Evolutionary conservation across 2,888 invertebrate species (phyloP), one percentile per base, ranked within the genome.

Genomic region (Barypeithes pellucidus): DNA sequence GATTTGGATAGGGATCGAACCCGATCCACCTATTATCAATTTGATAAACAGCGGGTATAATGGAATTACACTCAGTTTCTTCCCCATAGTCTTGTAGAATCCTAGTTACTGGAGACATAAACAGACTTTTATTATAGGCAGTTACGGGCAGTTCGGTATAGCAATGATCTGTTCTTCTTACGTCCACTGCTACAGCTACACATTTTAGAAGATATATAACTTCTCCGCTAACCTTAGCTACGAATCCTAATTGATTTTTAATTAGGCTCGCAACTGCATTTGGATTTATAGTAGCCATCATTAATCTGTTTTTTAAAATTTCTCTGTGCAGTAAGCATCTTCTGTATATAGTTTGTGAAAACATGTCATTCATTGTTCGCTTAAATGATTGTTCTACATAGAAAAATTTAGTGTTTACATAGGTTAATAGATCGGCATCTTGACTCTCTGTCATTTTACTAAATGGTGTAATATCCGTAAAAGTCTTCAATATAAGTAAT

Each of bases 41-140:
- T 18, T 62, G 36, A 45, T 68, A 73, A 22, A 62, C 24, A 11
- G 68, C 33, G 16, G 73, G 73, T 18, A 73, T 45, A 3, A 68
- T 43, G n/a, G 73, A 41, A 33, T 62, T 73, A n/a, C 73, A 73
- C 22, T 68, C 68, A 0, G 45, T 47, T 33, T 68, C 43, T 43
- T 73, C 68, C n/a, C n/a, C n/a, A n/a, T n/a, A n/a, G n/a, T n/a
- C n/a, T n/a, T n/a, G n/a, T n/a, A n/a, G n/a, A n/a, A 73, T 73
- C 41, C 67, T 7, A 2, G 73, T 68, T 2, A 73, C 50, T 0
- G 73, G 73, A n/a, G 73, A 68, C 63, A 73, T 67, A 18, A 54
- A 68, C 11, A 39, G 62, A 57, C 63, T 73, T 63, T 43, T 50
- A 47, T 73, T 73, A 33, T 67, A 43, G 12, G 62, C 73, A 1